Evolutionary conservation across 2,113 vertebrate species (phyloP).

Genomic region (Pollachius pollachius): DNA sequence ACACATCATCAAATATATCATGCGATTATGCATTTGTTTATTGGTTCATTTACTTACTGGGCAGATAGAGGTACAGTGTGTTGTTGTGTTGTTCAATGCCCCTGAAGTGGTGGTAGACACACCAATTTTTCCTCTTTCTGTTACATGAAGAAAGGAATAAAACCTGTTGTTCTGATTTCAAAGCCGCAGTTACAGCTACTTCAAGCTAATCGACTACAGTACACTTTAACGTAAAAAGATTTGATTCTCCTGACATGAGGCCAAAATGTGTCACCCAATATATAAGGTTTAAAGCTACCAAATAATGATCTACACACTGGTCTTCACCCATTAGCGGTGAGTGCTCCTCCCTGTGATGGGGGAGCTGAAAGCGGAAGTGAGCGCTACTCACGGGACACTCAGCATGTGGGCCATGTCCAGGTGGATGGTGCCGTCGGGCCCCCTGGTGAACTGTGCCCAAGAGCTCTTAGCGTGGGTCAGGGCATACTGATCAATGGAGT

Average conservation of each 20-base stretch:
- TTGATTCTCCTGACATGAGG: no score
- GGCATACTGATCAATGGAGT: background rate
- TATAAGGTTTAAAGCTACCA: no score
- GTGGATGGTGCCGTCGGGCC: background rate
- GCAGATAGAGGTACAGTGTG: background rate
- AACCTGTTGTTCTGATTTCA: background rate
- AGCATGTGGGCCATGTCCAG: background rate
- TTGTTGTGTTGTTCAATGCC: background rate
- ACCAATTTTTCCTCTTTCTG: background rate
- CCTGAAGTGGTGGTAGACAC: background rate
- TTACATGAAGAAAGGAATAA: background rate
- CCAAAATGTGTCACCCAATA: no score
- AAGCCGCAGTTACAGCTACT: no score
- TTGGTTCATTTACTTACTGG: background rate
- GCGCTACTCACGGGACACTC: no score
- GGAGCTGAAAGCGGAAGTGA: no score
- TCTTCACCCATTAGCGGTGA: no score
- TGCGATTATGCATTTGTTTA: background rate
- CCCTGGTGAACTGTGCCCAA: background rate
- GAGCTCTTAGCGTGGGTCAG: conserved; percentile 1
- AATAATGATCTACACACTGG: no score
- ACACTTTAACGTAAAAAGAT: no score
- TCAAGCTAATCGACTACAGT: no score
- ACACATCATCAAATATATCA: no score
- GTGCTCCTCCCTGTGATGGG: no score